A percentile compares a stretch with the other conserved stretches of the same genome.
phyloP scores from a whole-genome alignment of 1,140 invertebrate species.

The Macrosteles quadrilineatus region DNA sequence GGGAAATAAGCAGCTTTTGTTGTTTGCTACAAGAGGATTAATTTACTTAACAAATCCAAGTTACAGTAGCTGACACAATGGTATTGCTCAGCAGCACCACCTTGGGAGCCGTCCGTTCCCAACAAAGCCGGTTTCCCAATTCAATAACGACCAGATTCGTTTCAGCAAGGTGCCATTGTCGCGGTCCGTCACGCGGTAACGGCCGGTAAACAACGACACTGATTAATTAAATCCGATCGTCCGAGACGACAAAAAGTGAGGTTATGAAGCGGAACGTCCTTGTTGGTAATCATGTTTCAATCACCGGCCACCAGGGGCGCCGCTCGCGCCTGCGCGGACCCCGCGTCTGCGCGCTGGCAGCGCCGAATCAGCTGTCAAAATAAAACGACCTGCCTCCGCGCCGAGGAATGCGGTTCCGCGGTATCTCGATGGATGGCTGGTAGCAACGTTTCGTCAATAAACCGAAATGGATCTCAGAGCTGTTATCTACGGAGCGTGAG shows the following conservation, averaged over 20 bases:
- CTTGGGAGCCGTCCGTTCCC: too few relatives aligned
- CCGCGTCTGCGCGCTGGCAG: not conserved
- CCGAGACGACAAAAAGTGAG: conserved; percentile 10
- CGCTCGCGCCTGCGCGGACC: not conserved
- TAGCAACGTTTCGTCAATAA: not conserved
- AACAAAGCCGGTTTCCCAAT: not conserved
- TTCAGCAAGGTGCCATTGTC: not conserved
- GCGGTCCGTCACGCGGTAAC: not conserved
- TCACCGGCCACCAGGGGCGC: conserved; percentile 9
- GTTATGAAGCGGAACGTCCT: conserved; percentile 1
- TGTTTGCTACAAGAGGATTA: too few relatives aligned
- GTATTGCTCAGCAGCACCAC: too few relatives aligned
- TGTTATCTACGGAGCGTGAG: too few relatives aligned
- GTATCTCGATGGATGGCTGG: not conserved
- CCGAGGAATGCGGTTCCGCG: not conserved
- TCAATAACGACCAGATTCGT: not conserved
- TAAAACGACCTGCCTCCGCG: not conserved
- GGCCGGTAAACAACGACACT: conserved; percentile 6
- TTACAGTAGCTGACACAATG: too few relatives aligned
- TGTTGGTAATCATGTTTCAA: conserved; percentile 14
- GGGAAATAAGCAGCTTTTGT: too few relatives aligned
- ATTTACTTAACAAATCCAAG: too few relatives aligned
- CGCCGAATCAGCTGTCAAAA: conserved; percentile 11
- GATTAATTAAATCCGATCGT: conserved; percentile 8
- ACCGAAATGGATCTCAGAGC: not conserved